Percentiles rank a stretch among this genome's conserved stretches.
These are phyloP conservation scores for Leptosomus discolor DNA, from an alignment of 2,113 vertebrate genomes.

Conservation along the genomic window DNA sequence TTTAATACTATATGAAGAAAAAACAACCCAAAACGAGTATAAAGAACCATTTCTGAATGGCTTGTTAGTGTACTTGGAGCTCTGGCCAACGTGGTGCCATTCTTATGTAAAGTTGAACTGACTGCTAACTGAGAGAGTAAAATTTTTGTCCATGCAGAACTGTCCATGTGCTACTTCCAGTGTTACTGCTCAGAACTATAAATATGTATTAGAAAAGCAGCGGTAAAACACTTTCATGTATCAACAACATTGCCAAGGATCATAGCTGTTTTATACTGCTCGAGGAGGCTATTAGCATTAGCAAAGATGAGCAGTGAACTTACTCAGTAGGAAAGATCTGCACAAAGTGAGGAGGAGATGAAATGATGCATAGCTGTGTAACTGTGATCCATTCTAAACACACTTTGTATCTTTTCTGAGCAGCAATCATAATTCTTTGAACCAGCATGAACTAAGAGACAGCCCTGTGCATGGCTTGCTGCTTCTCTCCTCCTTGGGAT, in stretches of 20 bases:
- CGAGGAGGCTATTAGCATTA: background rate
- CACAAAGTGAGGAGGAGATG: background rate
- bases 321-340: background rate
- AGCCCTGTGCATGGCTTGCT: background rate
- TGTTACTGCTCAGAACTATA: background rate
- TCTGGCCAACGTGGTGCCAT: background rate
- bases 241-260: background rate
- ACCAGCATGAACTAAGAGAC: background rate
- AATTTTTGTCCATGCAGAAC: background rate
- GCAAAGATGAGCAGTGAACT: background rate
- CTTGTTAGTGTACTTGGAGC: background rate
- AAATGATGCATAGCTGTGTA: background rate
- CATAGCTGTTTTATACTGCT: background rate
- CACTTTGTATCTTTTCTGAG: background rate
- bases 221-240: background rate
- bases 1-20: background rate
- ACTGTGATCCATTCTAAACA: background rate
- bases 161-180: background rate
- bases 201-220: background rate
- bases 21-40: background rate
- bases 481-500: background rate
- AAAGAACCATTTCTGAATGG: background rate
- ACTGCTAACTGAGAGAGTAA: background rate
- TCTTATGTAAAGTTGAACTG: background rate
- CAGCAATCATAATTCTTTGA: background rate